A percentile compares a stretch with the other conserved stretches of the same genome.
Conservation (phyloP, 2,888 invertebrate species). For the Trichogramma evanescens region DNA sequence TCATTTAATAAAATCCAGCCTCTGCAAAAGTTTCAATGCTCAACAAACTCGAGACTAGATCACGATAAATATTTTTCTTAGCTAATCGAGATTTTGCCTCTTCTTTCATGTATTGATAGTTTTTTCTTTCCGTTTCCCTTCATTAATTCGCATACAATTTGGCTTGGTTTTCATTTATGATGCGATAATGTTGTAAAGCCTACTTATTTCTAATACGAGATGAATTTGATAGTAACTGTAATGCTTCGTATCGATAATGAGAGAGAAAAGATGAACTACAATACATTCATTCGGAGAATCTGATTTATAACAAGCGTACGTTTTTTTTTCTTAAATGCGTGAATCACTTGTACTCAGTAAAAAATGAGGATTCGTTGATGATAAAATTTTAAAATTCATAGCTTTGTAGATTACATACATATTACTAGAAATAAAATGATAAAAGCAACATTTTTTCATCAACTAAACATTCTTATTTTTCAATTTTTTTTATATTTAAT, state of each 20-base stretch:
- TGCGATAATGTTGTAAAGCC: too few relatives aligned
- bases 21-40: conserved; percentile 9
- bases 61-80: conserved; percentile 16
- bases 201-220: too few relatives aligned
- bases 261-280: conserved; percentile 15
- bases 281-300: conserved; percentile 18
- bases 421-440: conserved; percentile 13
- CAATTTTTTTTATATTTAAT: conserved; percentile 5
- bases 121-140: conserved; percentile 10
- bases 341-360: conserved; percentile 12
- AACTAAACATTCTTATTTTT: conserved; percentile 20
- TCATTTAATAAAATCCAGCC: conserved; percentile 19
- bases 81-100: conserved; percentile 12
- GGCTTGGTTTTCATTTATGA: too few relatives aligned
- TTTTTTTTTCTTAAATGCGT: conserved; percentile 1
- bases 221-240: too few relatives aligned
- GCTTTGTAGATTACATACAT: conserved; percentile 5
- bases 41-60: conserved; percentile 19
- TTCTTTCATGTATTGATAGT: conserved; percentile 14
- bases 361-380: conserved; percentile 12
- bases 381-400: neutral
- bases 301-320: conserved; percentile 8
- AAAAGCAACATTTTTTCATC: conserved; percentile 14
- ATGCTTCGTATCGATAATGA: conserved; percentile 1
- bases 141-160: neutral